Percentiles rank a stretch among this genome's conserved stretches.
phyloP scores from a whole-genome alignment of 1,140 invertebrate genomes.

The Drosophila kepulauana region DNA sequence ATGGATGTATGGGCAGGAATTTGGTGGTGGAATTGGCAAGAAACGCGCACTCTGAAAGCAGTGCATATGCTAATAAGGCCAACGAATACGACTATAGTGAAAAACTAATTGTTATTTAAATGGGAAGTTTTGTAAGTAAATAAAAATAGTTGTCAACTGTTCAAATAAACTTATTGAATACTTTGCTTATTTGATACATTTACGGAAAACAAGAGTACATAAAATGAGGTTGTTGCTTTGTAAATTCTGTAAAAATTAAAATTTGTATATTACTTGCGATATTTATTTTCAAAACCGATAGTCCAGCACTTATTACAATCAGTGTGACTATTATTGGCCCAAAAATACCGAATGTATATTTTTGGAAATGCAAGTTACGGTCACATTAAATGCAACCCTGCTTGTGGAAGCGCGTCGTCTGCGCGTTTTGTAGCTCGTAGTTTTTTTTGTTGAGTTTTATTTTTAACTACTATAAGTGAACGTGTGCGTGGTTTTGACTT shows the following conservation, averaged over 20 bases:
- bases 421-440: constrained; percentile 64
- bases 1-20: constrained; percentile 41
- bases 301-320: not conserved
- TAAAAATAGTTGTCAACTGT: too few species aligned
- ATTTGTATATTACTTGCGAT: not conserved
- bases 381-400: constrained; percentile 51
- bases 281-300: not conserved
- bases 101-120: not conserved
- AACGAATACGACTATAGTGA: constrained; percentile 2
- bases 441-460: constrained; percentile 64
- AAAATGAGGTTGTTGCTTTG: too few species aligned
- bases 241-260: too few species aligned
- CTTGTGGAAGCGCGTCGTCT: constrained; percentile 59
- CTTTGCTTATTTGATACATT: not conserved
- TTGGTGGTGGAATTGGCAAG: constrained; percentile 43
- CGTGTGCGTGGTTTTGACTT: constrained; percentile 41
- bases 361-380: not conserved
- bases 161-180: too few species aligned
- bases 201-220: too few species aligned
- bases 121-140: not conserved
- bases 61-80: constrained; percentile 43
- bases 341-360: not conserved
- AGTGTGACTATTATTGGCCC: not conserved
- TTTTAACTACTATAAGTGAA: constrained; percentile 50
- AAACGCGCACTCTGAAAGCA: constrained; percentile 11